Evolutionary conservation across 1,140 invertebrate species (phyloP), one percentile per base, ranked within the genome.

Genomic region (Atopsyche davidsoni): DNA sequence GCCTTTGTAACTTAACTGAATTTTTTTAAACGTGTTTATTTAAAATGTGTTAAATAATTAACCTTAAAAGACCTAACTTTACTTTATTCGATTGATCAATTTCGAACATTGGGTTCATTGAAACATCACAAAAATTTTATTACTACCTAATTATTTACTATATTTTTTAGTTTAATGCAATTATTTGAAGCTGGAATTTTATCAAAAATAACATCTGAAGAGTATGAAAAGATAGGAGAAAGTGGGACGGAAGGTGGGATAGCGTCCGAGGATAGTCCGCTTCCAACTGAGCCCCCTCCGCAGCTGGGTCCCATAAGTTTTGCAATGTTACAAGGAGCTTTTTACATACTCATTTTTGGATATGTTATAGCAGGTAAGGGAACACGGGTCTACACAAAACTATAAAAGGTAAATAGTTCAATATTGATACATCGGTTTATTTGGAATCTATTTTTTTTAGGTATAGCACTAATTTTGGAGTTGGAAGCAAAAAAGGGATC

Each of bases 151-250:
- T n/a, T n/a, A n/a, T n/a, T n/a, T n/a, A n/a, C n/a, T n/a, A n/a
- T 41, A 22, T 34, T 2, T 48, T 36, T 49, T 63, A 84, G 82
- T 14, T 61, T 85, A 10, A 83, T 84, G 73, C 75, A 76, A 24
- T 66, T 84, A 16, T 85, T 85, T 58, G 81, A 85, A 69, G 79
- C 79, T 14, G 83, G 83, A 3, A 85, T 85, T 39, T 63, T 83
- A 41, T 74, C 78, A 0, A 85, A 84, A 64, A 83, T 85, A 68
- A 83, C 82, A 0, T 77, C 77, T 50, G 79, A 81, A 47, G 82
- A 84, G 56, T 84, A 83, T 58, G 79, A 78, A 57, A 79, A 77
- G 19, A 69, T 84, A 41, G 78, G 78, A 16, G 76, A 80, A 60
- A 68, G 72, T 52, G 68, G 72, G 36, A 59, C 70, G 53, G 62